Evolutionary conservation across 2,888 invertebrate species (phyloP), one percentile per base, ranked within the genome.

Genomic region (Dilophus febrilis): DNA sequence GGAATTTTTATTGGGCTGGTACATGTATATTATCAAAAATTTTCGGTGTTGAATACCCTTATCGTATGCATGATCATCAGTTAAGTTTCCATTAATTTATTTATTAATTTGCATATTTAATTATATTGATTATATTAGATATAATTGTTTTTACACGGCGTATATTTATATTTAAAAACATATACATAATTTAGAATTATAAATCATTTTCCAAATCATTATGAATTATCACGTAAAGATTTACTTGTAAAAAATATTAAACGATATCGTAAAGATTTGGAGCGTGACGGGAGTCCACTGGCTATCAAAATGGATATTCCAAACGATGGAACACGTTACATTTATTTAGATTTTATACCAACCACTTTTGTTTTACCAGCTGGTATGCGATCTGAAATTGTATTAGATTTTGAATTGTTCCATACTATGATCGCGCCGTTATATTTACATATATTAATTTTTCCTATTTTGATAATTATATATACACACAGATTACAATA

Each of bases 1-100:
- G 92, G 92, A 90, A 94, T 59, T 80, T 92, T 55, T 94, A 94
- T 59, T 94, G 92, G 91, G 85, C 91, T 3, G 83, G 82, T 42
- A 87, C 90, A 2, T 78, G 80, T 53, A 90, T 85, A n/a, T 88
- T 90, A 50, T 71, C 91, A 42, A 85, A 75, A 52, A 75, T 94
- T 44, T 92, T 92, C 56, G 88, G 88, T 54, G 80, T 88, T 12
- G 92, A 94, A 53, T 84, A 78, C 54, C 88, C 90, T 11, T 91
- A 88, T 60, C 71, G 91, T 50, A 80, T 94, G 77, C 78, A 77
- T 50, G 90, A 92, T 59, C 84, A 87, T 65, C 92, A 92, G 80
- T 80, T 63, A 68, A 71, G 61, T 32, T 22, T 33, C 14, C 38
- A 29, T 19, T n/a, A 37, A 32, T 30, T 17, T 26, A 13, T 11